Evolutionary conservation across 2,113 vertebrate genomes (phyloP).

Genomic region (Hippocampus barbouri): DNA sequence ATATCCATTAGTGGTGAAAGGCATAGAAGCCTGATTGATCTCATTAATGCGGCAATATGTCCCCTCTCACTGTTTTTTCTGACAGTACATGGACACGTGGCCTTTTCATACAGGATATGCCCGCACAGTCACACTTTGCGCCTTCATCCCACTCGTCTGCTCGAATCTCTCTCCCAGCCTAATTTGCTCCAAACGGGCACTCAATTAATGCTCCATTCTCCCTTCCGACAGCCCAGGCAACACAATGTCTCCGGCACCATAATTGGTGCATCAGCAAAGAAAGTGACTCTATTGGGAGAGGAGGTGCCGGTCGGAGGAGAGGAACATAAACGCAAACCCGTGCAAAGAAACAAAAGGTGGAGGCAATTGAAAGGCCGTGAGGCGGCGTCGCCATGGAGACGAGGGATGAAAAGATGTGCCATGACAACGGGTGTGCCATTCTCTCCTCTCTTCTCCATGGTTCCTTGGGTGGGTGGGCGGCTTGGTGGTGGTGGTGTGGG

Average conservation of each 20-base stretch:
- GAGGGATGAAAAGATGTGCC: constrained; percentile 50
- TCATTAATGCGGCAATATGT: constrained; percentile 36
- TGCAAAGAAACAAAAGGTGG: constrained; percentile 40
- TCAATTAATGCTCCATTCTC: constrained; percentile 6
- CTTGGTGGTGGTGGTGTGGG: too few relatives aligned
- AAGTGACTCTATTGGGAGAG: constrained; percentile 19
- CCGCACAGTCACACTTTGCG: constrained; percentile 6
- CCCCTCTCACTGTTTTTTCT: constrained; percentile 18
- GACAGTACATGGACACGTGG: constrained; percentile 31
- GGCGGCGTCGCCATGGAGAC: constrained; percentile 65
- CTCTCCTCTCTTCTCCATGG: constrained; percentile 23
- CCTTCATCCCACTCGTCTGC: constrained; percentile 16
- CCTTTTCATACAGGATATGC: constrained; percentile 47
- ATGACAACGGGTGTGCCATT: constrained; percentile 54
- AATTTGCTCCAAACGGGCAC: constrained; percentile 10
- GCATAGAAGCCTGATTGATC: neutral
- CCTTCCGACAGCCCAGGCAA: constrained; percentile 41
- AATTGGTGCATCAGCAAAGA: constrained; percentile 49
- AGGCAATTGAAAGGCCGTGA: constrained; percentile 40
- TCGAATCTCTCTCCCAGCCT: constrained; percentile 8
- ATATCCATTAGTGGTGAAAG: constrained; percentile 13
- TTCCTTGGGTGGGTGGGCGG: neutral
- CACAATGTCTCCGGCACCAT: constrained; percentile 34
- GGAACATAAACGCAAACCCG: constrained; percentile 27
- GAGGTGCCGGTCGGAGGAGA: constrained; percentile 22